Evolutionary conservation across 2,888 invertebrate species (phyloP).

Genomic region (Chymomyza caudatula): DNA sequence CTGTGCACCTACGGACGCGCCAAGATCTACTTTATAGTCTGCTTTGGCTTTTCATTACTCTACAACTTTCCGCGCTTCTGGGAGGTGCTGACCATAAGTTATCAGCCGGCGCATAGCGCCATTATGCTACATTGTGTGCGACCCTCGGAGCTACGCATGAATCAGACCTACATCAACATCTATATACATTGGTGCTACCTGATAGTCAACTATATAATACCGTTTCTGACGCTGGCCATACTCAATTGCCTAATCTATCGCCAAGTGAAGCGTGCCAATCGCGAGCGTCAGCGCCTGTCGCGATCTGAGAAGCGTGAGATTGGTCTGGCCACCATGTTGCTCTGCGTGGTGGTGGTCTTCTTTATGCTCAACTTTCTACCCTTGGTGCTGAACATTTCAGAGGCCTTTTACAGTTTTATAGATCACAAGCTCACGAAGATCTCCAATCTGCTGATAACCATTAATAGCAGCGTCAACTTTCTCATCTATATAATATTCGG

Average conservation of each 20-base stretch:
- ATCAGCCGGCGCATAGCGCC: constrained; percentile 73
- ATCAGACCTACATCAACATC: constrained; percentile 87
- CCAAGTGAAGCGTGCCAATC: constrained; percentile 92
- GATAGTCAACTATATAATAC: constrained; percentile 94
- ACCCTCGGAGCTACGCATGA: constrained; percentile 84
- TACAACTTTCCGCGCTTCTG: constrained; percentile 92
- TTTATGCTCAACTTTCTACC: constrained; percentile 94
- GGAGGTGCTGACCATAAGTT: constrained; percentile 81
- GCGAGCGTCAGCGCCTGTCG: constrained; percentile 92
- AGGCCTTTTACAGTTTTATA: constrained; percentile 85
- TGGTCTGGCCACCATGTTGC: constrained; percentile 95
- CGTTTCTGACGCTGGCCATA: constrained; percentile 91
- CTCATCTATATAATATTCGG: constrained; percentile 98
- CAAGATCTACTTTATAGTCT: constrained; percentile 89
- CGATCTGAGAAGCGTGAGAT: constrained; percentile 94
- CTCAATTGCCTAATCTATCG: constrained; percentile 94
- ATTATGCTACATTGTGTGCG: constrained; percentile 85
- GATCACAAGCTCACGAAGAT: constrained; percentile 86
- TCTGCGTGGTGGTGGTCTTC: constrained; percentile 96
- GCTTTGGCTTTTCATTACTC: constrained; percentile 87
- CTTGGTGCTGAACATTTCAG: constrained; percentile 90
- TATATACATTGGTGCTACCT: constrained; percentile 97
- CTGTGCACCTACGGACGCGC: constrained; percentile 94
- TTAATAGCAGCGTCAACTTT: constrained; percentile 98
- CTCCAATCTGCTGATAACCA: constrained; percentile 95